Evolutionary conservation across 64 coral and sea anemone genomes (phyloP).

Genomic region (Hydrozoanthus tunicans): DNA sequence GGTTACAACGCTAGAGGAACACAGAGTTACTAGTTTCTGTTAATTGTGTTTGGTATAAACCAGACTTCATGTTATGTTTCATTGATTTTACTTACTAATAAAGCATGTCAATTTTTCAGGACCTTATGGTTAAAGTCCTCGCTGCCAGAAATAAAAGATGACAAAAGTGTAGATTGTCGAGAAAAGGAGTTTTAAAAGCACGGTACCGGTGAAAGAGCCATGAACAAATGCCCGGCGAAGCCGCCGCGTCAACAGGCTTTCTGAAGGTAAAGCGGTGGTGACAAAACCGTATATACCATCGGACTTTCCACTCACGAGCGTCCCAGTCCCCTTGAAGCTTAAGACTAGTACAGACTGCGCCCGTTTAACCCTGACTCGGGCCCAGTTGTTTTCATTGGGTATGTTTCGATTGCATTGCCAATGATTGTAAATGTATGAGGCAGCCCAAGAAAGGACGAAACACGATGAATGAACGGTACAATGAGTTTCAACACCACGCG

Average conservation of each 20-base stretch:
- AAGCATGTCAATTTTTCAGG: not conserved
- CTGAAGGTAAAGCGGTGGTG: too few species aligned
- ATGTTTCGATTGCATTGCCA: too few species aligned
- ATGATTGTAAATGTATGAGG: too few species aligned
- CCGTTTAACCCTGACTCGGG: too few species aligned
- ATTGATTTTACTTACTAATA: not conserved
- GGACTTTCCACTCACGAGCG: not conserved
- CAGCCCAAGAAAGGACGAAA: too few species aligned
- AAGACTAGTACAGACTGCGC: too few species aligned
- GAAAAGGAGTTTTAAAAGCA: not conserved
- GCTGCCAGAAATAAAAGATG: slow-evolving; percentile 50
- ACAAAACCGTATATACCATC: not conserved
- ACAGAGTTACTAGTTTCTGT: too few species aligned
- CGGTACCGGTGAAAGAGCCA: not conserved
- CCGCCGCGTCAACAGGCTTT: not conserved
- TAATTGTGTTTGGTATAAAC: not conserved
- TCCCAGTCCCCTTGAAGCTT: not conserved
- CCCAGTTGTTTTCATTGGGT: too few species aligned
- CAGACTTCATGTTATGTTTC: not conserved
- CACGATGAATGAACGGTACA: too few species aligned
- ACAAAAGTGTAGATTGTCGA: not conserved
- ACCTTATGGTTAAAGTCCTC: slow-evolving; percentile 55
- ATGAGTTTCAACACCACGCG: too few species aligned
- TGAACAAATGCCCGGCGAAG: not conserved
- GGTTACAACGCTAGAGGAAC: too few species aligned